Base-by-base conservation (phyloP, 2,888 invertebrate genomes). In the Galeopsomyia nigrocyanea region DNA sequence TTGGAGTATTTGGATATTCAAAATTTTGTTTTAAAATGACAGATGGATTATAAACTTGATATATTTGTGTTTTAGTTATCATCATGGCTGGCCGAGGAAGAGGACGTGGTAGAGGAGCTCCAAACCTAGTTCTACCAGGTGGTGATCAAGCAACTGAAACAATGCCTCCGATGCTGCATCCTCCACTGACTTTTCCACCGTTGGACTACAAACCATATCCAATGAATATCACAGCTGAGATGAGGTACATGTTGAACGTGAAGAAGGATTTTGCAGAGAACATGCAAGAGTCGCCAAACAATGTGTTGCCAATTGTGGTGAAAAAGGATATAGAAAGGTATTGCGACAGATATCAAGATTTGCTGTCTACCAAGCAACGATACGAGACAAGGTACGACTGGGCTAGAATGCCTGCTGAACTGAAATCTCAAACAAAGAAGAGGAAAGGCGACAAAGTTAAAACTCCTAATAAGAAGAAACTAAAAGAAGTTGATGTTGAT, bases 261-360 rank as follows among this genome's bases (percentile, higher is more conserved):
- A 92, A 92, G 80, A 92, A 92, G 79, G 92, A 93, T 78, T 93
- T 92, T 78, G 89, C 92, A 13, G 93, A 92, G 77, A 91, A 89
- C 78, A 89, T 93, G 87, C 90, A 91, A 68, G 91, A 93, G 70
- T 93, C 93, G 0, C 90, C 91, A 0, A 90, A 90, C 9, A 90
- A 89, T 80, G 88, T 85, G 7, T 70, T 79, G 55, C 80, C 82
- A 6, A 51, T 79, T 0, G 75, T 80, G 0, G 47, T 81, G 16
- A 84, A 84, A 31, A 85, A 83, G 62, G 86, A 86, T 53, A 84
- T 85, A 1, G 86, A 86, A 68, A 78, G 86, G n/a, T 86, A 81
- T 57, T 86, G 84, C 0, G 86, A 86, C 66, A 77, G 81, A 16
- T 83, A 82, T 71, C 81, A 83, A 46, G 83, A 82, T 31, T 49